Base-by-base conservation (phyloP, 2,797 vertebrate species). In the Oryzias sinensis region DNA sequence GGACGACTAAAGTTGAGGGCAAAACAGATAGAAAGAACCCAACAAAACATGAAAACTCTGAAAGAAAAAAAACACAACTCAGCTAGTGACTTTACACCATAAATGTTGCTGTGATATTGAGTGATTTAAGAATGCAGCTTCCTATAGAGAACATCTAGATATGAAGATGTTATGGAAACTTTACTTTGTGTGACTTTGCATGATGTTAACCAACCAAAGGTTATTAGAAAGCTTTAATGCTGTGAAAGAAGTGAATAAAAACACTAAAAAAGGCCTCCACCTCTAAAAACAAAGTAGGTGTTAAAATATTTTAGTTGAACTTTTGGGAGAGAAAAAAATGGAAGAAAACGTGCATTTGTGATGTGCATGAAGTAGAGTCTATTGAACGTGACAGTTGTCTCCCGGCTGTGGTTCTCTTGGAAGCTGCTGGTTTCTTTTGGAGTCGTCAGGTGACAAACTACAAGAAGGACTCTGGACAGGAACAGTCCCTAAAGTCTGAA, bases 361-460 rank as follows among this genome's bases (percentile, higher is more conserved):
- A 2, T 16, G 25, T 27, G 51, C 63, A 47, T 53, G 9, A 17
- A 3, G 3, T 7, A 16, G 4, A 5, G 37, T 71, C 72, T 88
- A 97, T 77, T 96, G 95, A 67, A 97, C 89, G 0, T 90, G 91
- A 51, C 94, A 97, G 53, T 94, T 92, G 51, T 95, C 93, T 5
- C 67, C 87, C 51, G 86, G 84, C 44, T 52, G n/a, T 50, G 72
- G 62, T 14, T 60, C 49, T 42, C 1, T 49, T 18, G 24, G 49
- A 53, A 6, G 37, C 7, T 62, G 57, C 14, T 62, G 77, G 52
- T 90, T 80, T 13, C 62, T 76, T 56, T 49, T 65, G 3, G 77
- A 59, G 70, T 68, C 43, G 62, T 90, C 89, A 22, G 77, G 14
- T 22, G 59, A 18, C 24, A 29, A 11, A 15, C 15, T 46, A 27